Evolutionary conservation across 53 echinoderm and acorn worm genomes (phyloP).

Genomic region (Crossaster papposus): DNA sequence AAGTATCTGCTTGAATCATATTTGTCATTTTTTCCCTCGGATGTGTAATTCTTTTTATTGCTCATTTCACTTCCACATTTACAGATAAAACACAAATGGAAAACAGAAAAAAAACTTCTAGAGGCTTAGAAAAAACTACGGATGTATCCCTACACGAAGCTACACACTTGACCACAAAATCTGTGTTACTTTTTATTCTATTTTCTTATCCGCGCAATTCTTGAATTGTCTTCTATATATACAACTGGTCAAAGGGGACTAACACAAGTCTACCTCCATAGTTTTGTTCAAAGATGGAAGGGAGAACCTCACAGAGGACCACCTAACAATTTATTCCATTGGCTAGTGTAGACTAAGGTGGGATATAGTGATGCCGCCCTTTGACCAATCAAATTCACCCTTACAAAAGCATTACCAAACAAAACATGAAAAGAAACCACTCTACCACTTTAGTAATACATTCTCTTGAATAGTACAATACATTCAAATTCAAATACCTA

Average conservation of each 20-base stretch:
- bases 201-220: neutral
- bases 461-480: slow-evolving; percentile 25
- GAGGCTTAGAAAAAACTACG: slow-evolving; percentile 33
- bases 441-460: slow-evolving; percentile 18
- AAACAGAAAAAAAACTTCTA: slow-evolving; percentile 32
- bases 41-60: slow-evolving; percentile 56
- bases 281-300: neutral
- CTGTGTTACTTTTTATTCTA: neutral
- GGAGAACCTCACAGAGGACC: neutral
- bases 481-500: slow-evolving; percentile 8
- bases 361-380: neutral
- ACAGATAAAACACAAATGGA: slow-evolving; percentile 52
- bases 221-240: slow-evolving; percentile 18
- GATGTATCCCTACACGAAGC: slow-evolving; percentile 32
- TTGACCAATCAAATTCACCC: slow-evolving; percentile 39
- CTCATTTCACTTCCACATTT: slow-evolving; percentile 57
- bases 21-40: slow-evolving; percentile 12
- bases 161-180: slow-evolving; percentile 22
- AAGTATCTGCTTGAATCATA: neutral
- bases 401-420: slow-evolving; percentile 15
- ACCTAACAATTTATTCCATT: slow-evolving; percentile 15
- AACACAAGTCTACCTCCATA: neutral
- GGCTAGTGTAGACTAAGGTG: slow-evolving; percentile 9
- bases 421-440: slow-evolving; percentile 34
- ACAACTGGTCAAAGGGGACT: slow-evolving; percentile 31